Base-by-base conservation (phyloP, 2,113 vertebrate species). In the Nibea coibor region DNA sequence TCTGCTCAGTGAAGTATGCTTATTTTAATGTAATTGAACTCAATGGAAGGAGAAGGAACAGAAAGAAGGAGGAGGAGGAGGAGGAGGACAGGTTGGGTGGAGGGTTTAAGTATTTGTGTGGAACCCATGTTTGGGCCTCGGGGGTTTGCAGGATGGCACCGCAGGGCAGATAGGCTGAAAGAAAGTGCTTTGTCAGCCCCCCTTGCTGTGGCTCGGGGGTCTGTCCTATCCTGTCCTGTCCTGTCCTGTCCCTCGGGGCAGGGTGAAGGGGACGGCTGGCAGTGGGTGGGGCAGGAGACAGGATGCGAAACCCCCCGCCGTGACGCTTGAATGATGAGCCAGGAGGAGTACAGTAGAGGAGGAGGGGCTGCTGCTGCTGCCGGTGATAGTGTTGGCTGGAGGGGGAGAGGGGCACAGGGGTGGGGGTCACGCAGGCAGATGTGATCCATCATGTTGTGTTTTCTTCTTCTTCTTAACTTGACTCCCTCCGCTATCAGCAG, bases 161-260 rank as follows among this genome's bases (percentile, higher is more conserved):
- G 71, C 15, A 11, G 66, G 80, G 56, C 70, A 56, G 73, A 48
- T 39, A n/a, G 39, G 26, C 69, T 88, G 74, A 92, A 89, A 88
- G 82, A 89, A 89, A 92, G 85, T 84, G 80, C 91, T 90, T 88
- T 88, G 88, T 93, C 89, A 92, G 90, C 82, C 69, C 20, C 35
- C 43, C 12, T 14, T 78, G 53, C 54, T 57, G 48, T 70, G 54
- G 71, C 47, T 72, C 43, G 47, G 31, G 72, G 72, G 82, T 39
- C 35, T 39, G 35, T 39, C 35, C 35, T 4, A 81, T 54, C n/a
- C 35, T 4, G 82, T 54, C n/a, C 39, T 65, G 82, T 54, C n/a
- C 39, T 65, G 71, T 66, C 35, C 43, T 53, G 31, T 84, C 87
- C 85, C 85, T 48, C 3, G 66, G 83, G 90, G 78, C 61, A 74